phyloP scores from a whole-genome alignment of 2,797 vertebrate genomes.

The Microctenopoma lineatum region DNA sequence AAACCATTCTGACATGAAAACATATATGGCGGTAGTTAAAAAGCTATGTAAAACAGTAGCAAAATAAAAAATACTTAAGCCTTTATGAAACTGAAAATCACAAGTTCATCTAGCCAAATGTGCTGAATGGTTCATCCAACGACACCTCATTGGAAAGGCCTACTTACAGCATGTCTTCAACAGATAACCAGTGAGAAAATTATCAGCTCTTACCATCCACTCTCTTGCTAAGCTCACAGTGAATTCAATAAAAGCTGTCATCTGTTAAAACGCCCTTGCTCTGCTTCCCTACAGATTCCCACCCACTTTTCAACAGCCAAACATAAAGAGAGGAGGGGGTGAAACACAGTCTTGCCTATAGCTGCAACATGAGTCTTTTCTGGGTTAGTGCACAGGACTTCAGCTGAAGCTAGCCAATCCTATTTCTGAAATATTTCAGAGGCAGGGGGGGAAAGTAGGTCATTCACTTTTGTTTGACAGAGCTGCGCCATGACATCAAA shows the following conservation, averaged over 20 bases:
- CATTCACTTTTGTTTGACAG: conserved; percentile 81
- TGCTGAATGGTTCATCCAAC: conserved; percentile 7
- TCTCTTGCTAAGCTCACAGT: conserved; percentile 68
- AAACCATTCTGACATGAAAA: conserved; percentile 18
- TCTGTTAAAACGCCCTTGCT: conserved; percentile 76
- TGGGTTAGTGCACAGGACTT: conserved; percentile 84
- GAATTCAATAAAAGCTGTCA: conserved; percentile 74
- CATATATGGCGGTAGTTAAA: neutral
- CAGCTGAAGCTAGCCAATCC: conserved; percentile 81
- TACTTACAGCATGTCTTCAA: conserved; percentile 75
- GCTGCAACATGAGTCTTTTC: conserved; percentile 77
- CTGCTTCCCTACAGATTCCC: conserved; percentile 73
- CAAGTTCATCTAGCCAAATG: conserved; percentile 16
- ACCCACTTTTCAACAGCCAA: conserved; percentile 77
- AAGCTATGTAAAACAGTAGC: conserved; percentile 6
- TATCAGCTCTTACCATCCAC: conserved; percentile 53
- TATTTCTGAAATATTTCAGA: conserved; percentile 83
- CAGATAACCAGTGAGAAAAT: conserved; percentile 40
- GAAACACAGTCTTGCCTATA: conserved; percentile 78
- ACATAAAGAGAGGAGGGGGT: conserved; percentile 61
- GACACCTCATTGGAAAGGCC: conserved; percentile 39
- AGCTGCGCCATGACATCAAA: conserved; percentile 75
- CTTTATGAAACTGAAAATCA: neutral
- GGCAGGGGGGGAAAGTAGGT: conserved; percentile 79
- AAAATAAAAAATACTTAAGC: conserved; percentile 5